phyloP scores from a whole-genome alignment of 2,113 vertebrate genomes.

The Barnardius zonarius region DNA sequence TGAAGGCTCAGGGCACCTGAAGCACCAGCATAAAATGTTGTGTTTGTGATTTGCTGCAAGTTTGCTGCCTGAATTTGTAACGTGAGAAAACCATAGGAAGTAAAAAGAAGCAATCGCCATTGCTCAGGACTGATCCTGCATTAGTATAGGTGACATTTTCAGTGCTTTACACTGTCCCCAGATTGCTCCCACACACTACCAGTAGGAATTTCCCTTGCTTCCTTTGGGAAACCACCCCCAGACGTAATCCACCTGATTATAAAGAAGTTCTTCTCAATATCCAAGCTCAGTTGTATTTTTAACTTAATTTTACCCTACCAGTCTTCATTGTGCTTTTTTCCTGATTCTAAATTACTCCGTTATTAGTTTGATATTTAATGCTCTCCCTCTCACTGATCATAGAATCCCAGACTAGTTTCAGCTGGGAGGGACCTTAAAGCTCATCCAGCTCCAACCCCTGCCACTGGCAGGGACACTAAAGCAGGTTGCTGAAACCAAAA shows the following conservation, averaged over 20 bases:
- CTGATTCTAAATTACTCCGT: not conserved
- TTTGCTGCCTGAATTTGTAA: not conserved
- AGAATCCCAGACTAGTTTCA: not conserved
- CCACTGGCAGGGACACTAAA: not conserved
- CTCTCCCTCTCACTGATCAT: not conserved
- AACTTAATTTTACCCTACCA: not conserved
- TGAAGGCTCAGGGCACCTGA: not conserved
- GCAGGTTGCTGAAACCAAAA: not conserved
- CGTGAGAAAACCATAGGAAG: not conserved
- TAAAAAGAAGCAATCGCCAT: not conserved
- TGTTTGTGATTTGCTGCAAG: not conserved
- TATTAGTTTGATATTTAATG: not conserved
- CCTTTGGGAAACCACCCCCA: not conserved
- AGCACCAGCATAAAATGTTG: accelerated
- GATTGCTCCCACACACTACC: not conserved
- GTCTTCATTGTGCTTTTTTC: not conserved
- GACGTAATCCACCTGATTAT: not conserved
- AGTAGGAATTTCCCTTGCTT: not conserved
- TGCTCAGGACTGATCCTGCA: not conserved
- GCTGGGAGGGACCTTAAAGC: not conserved
- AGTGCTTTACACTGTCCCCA: not conserved
- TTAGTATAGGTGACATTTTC: not conserved
- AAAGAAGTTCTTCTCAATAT: not conserved
- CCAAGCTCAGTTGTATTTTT: not conserved
- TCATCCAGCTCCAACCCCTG: not conserved